Conservation (phyloP, 2,113 vertebrate species). For the Eudorcas thomsonii region DNA sequence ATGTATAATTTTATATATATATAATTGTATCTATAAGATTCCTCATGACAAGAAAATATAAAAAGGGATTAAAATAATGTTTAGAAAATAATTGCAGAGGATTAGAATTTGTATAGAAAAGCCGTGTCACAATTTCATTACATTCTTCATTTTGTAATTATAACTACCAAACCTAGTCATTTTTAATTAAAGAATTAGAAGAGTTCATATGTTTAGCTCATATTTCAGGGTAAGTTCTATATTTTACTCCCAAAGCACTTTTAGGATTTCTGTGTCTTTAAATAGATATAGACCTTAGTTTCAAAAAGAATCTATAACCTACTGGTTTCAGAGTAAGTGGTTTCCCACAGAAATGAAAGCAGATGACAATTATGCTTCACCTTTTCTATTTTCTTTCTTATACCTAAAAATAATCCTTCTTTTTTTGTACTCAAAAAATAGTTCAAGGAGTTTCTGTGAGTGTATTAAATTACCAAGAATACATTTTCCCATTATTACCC, state of each 20-base stretch:
- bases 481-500: neutral
- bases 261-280: slow-evolving; percentile 39
- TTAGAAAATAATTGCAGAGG: neutral
- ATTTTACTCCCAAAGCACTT: slow-evolving; percentile 42
- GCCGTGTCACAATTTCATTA: neutral
- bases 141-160: slow-evolving; percentile 37
- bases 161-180: neutral
- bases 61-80: neutral
- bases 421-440: slow-evolving; percentile 54
- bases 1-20: neutral
- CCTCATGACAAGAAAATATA: neutral
- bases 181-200: neutral
- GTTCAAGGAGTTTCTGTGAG: neutral
- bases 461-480: neutral
- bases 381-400: neutral
- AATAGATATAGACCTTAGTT: slow-evolving; percentile 42
- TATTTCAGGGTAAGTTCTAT: neutral
- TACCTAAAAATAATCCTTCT: slow-evolving; percentile 61
- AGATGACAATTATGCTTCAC: slow-evolving; percentile 25
- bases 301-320: neutral
- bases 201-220: neutral
- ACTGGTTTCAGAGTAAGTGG: slow-evolving; percentile 46
- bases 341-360: slow-evolving; percentile 32
- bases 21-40: neutral
- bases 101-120: neutral